A percentile compares a stretch with the other conserved stretches of the same genome.
These are phyloP conservation scores for Cheilinus undulatus DNA, from an alignment of 2,113 vertebrate genomes.

Conservation along the genomic window DNA sequence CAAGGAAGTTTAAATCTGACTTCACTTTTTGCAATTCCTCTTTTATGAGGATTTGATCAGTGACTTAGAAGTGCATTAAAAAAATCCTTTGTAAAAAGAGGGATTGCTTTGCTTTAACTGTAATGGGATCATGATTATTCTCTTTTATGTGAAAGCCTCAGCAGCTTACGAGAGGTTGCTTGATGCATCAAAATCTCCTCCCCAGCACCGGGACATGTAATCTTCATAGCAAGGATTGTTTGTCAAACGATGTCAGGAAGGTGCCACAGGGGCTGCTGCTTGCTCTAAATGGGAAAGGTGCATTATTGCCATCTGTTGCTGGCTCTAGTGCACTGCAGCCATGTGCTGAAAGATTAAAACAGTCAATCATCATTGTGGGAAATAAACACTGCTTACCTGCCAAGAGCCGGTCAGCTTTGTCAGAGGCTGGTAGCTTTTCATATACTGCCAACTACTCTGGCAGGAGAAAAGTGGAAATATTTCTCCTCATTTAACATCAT, in stretches of 20 bases:
- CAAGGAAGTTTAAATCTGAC: slow-evolving; percentile 6
- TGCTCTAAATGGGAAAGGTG: slow-evolving; percentile 34
- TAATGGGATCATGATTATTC: slow-evolving; percentile 5
- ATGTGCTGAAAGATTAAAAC: slow-evolving; percentile 37
- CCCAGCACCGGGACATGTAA: slow-evolving; percentile 6
- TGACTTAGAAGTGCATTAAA: slow-evolving; percentile 7
- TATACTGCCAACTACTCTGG: slow-evolving; percentile 51
- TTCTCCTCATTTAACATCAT: slow-evolving; percentile 14
- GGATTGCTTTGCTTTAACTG: slow-evolving; percentile 6
- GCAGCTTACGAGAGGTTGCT: not conserved
- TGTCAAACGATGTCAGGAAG: slow-evolving; percentile 46
- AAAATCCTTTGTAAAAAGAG: slow-evolving; percentile 2
- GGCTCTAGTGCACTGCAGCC: slow-evolving; percentile 58
- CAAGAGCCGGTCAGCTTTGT: slow-evolving; percentile 56
- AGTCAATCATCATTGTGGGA: slow-evolving; percentile 45
- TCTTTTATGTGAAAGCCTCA: slow-evolving; percentile 3
- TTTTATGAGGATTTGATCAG: slow-evolving; percentile 10
- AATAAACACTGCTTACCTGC: slow-evolving; percentile 57
- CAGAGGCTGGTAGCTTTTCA: slow-evolving; percentile 45
- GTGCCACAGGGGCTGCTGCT: slow-evolving; percentile 18
- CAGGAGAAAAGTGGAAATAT: slow-evolving; percentile 42
- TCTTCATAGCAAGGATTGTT: slow-evolving; percentile 54
- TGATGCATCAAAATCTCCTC: not conserved
- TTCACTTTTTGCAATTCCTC: not conserved
- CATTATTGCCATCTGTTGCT: slow-evolving; percentile 77